These are phyloP conservation scores for Nansenia antarctica DNA, from an alignment of 2,113 vertebrate species.

Conservation along the genomic window DNA sequence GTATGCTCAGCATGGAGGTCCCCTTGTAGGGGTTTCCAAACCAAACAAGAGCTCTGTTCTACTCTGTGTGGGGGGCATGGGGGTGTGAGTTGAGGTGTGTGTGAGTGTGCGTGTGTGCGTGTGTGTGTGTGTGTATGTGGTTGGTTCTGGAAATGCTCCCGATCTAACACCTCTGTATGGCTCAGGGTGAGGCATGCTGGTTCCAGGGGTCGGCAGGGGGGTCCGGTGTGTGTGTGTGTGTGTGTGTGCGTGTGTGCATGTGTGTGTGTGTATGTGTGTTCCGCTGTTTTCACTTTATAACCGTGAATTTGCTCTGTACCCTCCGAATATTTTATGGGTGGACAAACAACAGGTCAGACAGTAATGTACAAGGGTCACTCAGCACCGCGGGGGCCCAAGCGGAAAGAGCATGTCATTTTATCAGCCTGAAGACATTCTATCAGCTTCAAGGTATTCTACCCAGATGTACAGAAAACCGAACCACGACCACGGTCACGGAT, in stretches of 20 bases:
- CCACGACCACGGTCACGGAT: constrained; percentile 18
- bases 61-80: constrained; percentile 46
- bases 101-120: not conserved
- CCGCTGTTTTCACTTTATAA: constrained; percentile 30
- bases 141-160: constrained; percentile 63
- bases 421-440: no score
- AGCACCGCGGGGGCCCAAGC: no score
- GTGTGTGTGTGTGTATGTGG: constrained; percentile 29
- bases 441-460: no score
- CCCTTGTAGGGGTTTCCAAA: constrained; percentile 54
- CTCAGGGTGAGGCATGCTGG: constrained; percentile 39
- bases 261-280: not conserved
- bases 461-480: constrained; percentile 1
- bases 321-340: constrained; percentile 39
- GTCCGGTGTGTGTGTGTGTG: constrained; percentile 16
- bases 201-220: constrained; percentile 31
- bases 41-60: constrained; percentile 62
- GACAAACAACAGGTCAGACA: constrained; percentile 44
- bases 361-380: constrained; percentile 19
- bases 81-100: no score
- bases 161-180: constrained; percentile 62
- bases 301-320: constrained; percentile 31
- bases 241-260: constrained; percentile 1
- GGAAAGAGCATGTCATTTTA: no score
- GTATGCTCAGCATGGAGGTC: constrained; percentile 67